Evolutionary conservation across 2,113 vertebrate genomes (phyloP).

Genomic region (Cyrtonyx montezumae): DNA sequence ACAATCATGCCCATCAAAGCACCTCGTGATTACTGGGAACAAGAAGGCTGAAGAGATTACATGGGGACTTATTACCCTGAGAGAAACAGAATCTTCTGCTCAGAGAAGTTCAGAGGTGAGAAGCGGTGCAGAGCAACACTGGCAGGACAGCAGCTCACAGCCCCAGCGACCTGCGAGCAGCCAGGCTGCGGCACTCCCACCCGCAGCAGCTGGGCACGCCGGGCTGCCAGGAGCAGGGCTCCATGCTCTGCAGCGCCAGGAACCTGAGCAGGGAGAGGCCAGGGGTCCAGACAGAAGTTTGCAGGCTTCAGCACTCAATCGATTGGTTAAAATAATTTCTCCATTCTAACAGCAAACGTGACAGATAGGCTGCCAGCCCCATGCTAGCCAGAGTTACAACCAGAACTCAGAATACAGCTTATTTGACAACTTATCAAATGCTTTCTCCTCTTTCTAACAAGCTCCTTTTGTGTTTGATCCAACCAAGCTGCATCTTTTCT

Average conservation of each 20-base stretch:
- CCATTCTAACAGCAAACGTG: background rate
- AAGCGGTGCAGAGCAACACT: background rate
- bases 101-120: background rate
- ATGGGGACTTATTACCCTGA: conserved; percentile 8
- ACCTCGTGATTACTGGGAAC: background rate
- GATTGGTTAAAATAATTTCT: background rate
- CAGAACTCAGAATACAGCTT: background rate
- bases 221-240: background rate
- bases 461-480: background rate
- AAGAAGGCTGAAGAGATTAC: background rate
- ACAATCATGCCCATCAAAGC: background rate
- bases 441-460: background rate
- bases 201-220: background rate
- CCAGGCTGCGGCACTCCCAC: background rate
- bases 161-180: background rate
- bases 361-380: background rate
- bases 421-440: background rate
- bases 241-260: background rate
- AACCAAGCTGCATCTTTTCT: background rate
- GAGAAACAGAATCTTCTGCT: conserved; percentile 12
- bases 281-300: background rate
- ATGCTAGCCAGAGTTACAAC: background rate
- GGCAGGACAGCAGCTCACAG: background rate
- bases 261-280: background rate
- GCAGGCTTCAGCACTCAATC: background rate